A percentile compares a stretch with the other conserved stretches of the same genome.
phyloP scores from a whole-genome alignment of 1,140 invertebrate genomes.

The Caerostris extrusa region DNA sequence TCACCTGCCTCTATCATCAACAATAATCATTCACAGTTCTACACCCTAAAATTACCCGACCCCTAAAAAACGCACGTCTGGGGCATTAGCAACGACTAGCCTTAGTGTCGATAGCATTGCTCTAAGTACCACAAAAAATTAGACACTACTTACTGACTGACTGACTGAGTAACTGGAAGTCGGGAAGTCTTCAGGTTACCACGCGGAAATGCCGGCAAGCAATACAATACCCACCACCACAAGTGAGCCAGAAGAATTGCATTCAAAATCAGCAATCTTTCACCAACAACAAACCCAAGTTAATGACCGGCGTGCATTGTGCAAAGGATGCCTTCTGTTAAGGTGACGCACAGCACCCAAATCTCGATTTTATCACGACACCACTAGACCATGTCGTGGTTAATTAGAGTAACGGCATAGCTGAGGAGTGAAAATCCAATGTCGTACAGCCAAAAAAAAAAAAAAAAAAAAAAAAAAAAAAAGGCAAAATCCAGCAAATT shows the following conservation, averaged over 20 bases:
- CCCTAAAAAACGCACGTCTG: background rate
- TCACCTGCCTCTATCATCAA: background rate
- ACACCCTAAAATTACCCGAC: background rate
- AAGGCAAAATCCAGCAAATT: background rate
- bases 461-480: too few species aligned
- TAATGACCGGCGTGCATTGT: background rate
- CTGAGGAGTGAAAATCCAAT: background rate
- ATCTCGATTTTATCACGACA: background rate
- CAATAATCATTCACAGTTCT: background rate
- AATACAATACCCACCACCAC: background rate
- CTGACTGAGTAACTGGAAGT: too few species aligned
- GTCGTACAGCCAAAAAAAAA: background rate
- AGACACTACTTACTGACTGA: background rate
- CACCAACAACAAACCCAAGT: background rate
- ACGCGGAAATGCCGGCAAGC: background rate
- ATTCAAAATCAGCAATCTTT: background rate
- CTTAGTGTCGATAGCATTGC: background rate
- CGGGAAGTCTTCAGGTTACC: too few species aligned
- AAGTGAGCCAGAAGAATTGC: background rate
- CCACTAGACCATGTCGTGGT: background rate
- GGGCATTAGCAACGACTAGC: too few species aligned
- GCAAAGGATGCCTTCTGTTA: background rate
- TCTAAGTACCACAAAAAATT: background rate
- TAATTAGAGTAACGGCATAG: constrained; percentile 41
- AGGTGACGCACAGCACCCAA: background rate